A percentile compares a stretch with the other conserved stretches of the same genome.
These are phyloP conservation scores for Azorinus chamasolen DNA, from an alignment of 2,888 invertebrate species.

Conservation along the genomic window DNA sequence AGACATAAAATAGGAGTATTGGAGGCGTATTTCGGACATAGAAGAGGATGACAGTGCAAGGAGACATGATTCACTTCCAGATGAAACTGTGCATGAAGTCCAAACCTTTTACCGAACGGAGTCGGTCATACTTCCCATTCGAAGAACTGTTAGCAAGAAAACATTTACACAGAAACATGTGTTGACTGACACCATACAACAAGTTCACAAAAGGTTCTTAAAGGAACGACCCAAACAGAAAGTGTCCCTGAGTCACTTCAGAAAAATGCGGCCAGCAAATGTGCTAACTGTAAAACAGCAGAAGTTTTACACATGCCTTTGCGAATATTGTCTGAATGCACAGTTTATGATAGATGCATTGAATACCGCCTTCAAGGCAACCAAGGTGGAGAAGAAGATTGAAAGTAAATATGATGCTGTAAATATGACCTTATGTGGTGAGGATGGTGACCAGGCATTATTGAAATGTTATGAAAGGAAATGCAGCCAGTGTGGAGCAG, in stretches of 20 bases:
- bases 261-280: conserved; percentile 23
- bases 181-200: conserved; percentile 17
- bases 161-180: conserved; percentile 28
- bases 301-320: conserved; percentile 26
- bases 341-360: conserved; percentile 22
- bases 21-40: conserved; percentile 21
- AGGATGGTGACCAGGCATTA: conserved; percentile 10
- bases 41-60: conserved; percentile 12
- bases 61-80: conserved; percentile 21
- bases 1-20: conserved; percentile 27
- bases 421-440: conserved; percentile 14
- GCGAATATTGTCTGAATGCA: conserved; percentile 30
- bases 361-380: conserved; percentile 9
- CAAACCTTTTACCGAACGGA: conserved; percentile 23
- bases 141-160: conserved; percentile 28
- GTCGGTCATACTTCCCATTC: conserved; percentile 20
- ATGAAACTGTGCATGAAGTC: conserved; percentile 10
- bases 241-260: conserved; percentile 28
- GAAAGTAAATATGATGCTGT: conserved; percentile 36
- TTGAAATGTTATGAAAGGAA: conserved; percentile 21
- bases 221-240: conserved; percentile 21
- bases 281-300: conserved; percentile 25
- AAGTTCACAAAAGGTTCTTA: conserved; percentile 23
- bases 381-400: conserved; percentile 8
- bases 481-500: conserved; percentile 12